These are phyloP conservation scores for Pantelozetes paolii DNA, from an alignment of 2,888 invertebrate genomes.

Conservation along the genomic window DNA sequence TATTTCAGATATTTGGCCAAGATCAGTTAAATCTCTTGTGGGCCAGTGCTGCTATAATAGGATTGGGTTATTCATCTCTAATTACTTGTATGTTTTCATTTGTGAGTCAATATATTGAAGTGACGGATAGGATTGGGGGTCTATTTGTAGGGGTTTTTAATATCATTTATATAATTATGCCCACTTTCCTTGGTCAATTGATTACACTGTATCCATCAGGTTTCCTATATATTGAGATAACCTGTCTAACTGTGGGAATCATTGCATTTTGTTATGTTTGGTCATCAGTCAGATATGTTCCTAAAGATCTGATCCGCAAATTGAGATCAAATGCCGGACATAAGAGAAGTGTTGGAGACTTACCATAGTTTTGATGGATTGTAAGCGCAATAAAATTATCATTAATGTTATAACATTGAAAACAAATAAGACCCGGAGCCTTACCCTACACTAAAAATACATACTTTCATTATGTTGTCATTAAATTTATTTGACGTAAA, in stretches of 20 bases:
- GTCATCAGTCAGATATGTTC: neutral
- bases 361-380: too few relatives aligned
- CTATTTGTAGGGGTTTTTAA: conserved; percentile 19
- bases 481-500: too few relatives aligned
- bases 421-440: too few relatives aligned
- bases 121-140: conserved; percentile 26
- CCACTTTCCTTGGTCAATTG: neutral
- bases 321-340: neutral
- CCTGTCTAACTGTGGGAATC: neutral
- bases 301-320: neutral
- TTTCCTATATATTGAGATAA: neutral
- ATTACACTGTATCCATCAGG: neutral
- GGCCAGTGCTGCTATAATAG: neutral
- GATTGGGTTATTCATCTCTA: conserved; percentile 38
- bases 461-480: too few relatives aligned
- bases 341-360: too few relatives aligned
- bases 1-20: conserved; percentile 1
- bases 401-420: too few relatives aligned
- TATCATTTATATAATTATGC: conserved; percentile 22
- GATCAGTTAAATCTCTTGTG: neutral
- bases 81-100: conserved; percentile 25
- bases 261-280: neutral
- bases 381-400: too few relatives aligned
- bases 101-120: conserved; percentile 21
- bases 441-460: too few relatives aligned